These are phyloP conservation scores for Calyptomena viridis DNA, from an alignment of 2,113 vertebrate genomes.

Conservation along the genomic window DNA sequence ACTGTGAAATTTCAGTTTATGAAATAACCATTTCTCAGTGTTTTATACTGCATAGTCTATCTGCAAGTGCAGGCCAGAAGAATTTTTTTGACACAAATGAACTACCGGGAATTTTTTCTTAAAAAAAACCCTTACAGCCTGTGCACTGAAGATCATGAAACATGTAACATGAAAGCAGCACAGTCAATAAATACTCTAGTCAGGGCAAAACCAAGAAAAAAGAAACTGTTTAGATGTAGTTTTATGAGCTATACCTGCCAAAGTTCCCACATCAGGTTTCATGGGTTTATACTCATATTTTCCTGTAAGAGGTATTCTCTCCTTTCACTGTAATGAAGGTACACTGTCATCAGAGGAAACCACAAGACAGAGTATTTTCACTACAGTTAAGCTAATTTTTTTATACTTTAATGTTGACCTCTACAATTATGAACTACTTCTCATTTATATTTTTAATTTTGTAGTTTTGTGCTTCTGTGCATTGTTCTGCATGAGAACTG, in stretches of 20 bases:
- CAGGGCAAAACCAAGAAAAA: background rate
- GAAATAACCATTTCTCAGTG: background rate
- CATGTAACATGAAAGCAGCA: background rate
- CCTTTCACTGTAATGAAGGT: background rate
- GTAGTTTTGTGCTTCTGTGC: background rate
- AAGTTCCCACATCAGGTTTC: background rate
- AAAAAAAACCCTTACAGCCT: background rate
- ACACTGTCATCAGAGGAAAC: background rate
- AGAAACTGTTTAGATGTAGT: background rate
- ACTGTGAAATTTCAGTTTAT: background rate
- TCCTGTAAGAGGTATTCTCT: slow-evolving; percentile 2
- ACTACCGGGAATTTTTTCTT: background rate
- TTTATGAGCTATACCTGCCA: background rate
- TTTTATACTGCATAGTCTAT: background rate
- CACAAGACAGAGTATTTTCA: background rate
- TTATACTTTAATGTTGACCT: background rate
- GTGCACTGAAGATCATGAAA: background rate
- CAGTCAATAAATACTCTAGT: background rate
- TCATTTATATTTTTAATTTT: background rate
- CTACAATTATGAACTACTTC: background rate
- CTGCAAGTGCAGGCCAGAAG: background rate
- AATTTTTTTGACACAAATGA: background rate
- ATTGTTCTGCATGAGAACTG: background rate
- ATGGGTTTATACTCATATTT: background rate
- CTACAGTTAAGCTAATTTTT: background rate